phyloP scores from a whole-genome alignment of 2,797 vertebrate genomes.

The Pipistrellus nathusii region DNA sequence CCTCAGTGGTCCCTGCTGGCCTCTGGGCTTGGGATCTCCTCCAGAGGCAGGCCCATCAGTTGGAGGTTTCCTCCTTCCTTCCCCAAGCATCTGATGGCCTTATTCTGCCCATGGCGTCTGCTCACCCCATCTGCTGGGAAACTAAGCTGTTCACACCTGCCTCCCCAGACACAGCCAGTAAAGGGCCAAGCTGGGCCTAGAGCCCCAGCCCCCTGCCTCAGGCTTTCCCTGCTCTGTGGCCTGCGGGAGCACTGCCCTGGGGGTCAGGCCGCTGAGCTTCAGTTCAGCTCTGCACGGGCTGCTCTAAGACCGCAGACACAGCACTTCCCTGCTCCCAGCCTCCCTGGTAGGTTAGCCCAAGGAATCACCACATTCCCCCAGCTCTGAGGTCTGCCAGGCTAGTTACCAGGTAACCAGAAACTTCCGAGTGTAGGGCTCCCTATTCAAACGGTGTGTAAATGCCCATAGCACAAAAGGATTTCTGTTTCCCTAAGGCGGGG shows the following conservation, averaged over 20 bases:
- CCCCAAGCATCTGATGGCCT: not conserved
- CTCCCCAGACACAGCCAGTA: not conserved
- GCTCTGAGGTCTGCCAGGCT: not conserved
- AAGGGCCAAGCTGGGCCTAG: not conserved
- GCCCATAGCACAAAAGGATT: not conserved
- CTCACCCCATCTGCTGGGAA: not conserved
- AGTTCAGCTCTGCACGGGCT: not conserved
- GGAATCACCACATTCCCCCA: not conserved
- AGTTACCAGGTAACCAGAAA: slow-evolving; percentile 7
- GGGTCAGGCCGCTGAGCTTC: not conserved
- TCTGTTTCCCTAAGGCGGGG: slow-evolving; percentile 28
- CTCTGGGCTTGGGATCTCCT: not conserved
- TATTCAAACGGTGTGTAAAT: not conserved
- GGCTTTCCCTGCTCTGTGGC: not conserved
- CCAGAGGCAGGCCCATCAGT: not conserved
- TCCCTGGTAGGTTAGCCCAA: not conserved
- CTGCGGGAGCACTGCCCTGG: not conserved
- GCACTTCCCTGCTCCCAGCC: not conserved
- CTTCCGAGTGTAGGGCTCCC: not conserved
- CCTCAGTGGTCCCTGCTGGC: not conserved
- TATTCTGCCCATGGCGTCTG: not conserved
- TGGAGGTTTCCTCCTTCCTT: not conserved
- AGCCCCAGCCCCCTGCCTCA: not conserved
- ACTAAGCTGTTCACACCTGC: not conserved
- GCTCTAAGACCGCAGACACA: not conserved